These are phyloP conservation scores for Eupithecia abbreviata DNA, from an alignment of 2,888 invertebrate genomes.

Conservation along the genomic window DNA sequence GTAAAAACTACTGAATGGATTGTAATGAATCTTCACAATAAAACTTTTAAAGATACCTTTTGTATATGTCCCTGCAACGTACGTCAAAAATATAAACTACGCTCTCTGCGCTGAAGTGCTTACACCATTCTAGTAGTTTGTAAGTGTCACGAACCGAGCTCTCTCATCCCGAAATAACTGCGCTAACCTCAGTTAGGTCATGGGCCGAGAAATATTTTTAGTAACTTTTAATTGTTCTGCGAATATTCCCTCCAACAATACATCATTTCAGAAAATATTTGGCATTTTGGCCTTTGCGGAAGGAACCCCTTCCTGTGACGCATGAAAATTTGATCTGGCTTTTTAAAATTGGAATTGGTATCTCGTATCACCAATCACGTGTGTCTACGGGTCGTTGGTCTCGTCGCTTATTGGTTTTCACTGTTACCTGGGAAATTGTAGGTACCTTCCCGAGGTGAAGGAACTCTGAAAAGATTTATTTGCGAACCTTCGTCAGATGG, in stretches of 20 bases:
- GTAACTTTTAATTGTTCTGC: slow-evolving; percentile 9
- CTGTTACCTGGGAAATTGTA: slow-evolving; percentile 22
- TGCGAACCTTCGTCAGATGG: slow-evolving; percentile 29
- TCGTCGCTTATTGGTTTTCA: slow-evolving; percentile 39
- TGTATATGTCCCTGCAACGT: background rate
- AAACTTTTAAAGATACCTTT: too few species aligned
- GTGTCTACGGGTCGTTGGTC: slow-evolving; percentile 37
- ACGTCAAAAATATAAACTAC: background rate
- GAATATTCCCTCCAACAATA: slow-evolving; percentile 2
- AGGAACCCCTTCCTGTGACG: slow-evolving; percentile 20
- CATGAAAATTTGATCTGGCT: slow-evolving; percentile 19
- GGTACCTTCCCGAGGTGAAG: slow-evolving; percentile 11
- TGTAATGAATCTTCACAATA: too few species aligned
- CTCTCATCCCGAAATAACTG: slow-evolving; percentile 10
- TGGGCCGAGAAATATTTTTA: slow-evolving; percentile 1
- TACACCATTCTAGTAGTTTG: slow-evolving; percentile 1
- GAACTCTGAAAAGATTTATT: slow-evolving; percentile 17
- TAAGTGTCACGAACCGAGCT: slow-evolving; percentile 9
- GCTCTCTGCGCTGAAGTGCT: background rate
- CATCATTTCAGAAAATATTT: background rate
- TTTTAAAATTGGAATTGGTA: slow-evolving; percentile 5
- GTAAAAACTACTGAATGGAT: too few species aligned
- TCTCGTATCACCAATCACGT: slow-evolving; percentile 27
- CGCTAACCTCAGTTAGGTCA: slow-evolving; percentile 8
- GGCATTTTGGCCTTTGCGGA: background rate